Conservation (phyloP, 2,888 invertebrate genomes). For the Agrochola litura region DNA sequence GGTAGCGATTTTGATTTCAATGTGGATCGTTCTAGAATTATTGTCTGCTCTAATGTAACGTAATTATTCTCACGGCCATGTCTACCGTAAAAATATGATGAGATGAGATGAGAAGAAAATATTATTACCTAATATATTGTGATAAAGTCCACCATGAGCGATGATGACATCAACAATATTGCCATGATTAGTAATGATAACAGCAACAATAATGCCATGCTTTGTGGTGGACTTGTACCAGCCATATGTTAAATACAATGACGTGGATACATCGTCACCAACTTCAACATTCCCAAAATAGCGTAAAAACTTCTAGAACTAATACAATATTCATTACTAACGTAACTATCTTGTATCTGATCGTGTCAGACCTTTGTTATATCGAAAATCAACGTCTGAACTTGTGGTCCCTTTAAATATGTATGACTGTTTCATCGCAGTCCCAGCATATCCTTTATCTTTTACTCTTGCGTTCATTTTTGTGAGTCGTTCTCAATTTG, state of each 20-base stretch:
- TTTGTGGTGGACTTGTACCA: not conserved
- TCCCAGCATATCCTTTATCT: slow-evolving; percentile 33
- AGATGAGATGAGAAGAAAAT: not conserved
- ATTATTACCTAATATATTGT: not conserved
- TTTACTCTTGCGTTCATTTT: slow-evolving; percentile 50
- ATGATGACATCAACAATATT: not conserved
- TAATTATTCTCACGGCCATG: not conserved
- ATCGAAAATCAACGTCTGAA: slow-evolving; percentile 53
- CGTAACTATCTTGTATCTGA: slow-evolving; percentile 36
- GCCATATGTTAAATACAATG: too few species aligned
- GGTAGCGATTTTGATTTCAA: not conserved
- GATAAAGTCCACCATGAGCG: not conserved
- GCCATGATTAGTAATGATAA: not conserved
- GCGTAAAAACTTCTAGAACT: slow-evolving; percentile 5
- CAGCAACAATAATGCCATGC: not conserved
- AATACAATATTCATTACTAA: slow-evolving; percentile 49
- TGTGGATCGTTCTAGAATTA: not conserved
- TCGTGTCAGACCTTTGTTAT: slow-evolving; percentile 41
- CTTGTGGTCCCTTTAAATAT: slow-evolving; percentile 57
- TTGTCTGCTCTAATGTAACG: not conserved
- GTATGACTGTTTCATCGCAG: slow-evolving; percentile 57
- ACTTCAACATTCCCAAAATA: slow-evolving; percentile 4
- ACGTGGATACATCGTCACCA: not conserved
- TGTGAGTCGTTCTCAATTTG: slow-evolving; percentile 46
- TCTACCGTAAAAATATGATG: not conserved